A percentile compares a stretch with the other conserved stretches of the same genome.
These are phyloP conservation scores for Albula goreensis DNA, from an alignment of 2,113 vertebrate species.

Conservation along the genomic window DNA sequence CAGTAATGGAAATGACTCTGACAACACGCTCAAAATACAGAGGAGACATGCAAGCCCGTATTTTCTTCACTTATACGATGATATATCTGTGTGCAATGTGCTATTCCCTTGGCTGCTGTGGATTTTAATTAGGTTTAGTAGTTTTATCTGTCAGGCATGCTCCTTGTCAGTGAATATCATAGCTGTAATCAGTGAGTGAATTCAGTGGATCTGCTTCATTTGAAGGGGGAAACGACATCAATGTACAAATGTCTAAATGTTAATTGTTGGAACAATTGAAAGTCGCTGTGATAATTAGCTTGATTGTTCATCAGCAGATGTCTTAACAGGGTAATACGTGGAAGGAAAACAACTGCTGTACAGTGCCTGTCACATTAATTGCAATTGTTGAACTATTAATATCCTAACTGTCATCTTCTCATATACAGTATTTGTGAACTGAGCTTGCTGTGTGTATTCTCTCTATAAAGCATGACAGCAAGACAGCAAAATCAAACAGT, in stretches of 20 bases:
- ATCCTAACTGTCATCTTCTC: neutral
- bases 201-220: neutral
- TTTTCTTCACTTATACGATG: neutral
- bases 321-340: neutral
- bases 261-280: neutral
- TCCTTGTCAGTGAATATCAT: neutral
- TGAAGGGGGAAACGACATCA: neutral
- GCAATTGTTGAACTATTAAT: neutral
- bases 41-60: neutral
- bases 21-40: neutral
- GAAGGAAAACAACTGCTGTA: neutral
- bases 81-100: neutral
- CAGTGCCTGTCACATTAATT: slow-evolving; percentile 2
- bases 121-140: slow-evolving; percentile 1
- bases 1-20: neutral
- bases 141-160: neutral
- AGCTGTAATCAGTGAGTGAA: neutral
- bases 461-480: neutral
- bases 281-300: neutral
- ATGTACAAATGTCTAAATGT: neutral
- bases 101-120: neutral
- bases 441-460: neutral
- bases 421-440: neutral
- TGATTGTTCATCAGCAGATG: neutral
- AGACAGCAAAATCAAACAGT: neutral